Evolutionary conservation across 2,113 vertebrate species (phyloP).

Genomic region (Felis catus): F.catus_Fca126_mat1.0 CM031414.1:20967501-20968000

Average conservation of each 20-base stretch:
- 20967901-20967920: not conserved
- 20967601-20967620: not conserved
- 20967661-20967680: not conserved
- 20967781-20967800: not conserved
- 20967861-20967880: not conserved
- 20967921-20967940: not conserved
- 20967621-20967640: not conserved
- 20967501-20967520: not conserved
- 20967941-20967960: not conserved
- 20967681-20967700: not conserved
- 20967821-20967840: not conserved
- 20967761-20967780: not conserved
- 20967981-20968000: not conserved
- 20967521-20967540: not conserved
- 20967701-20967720: not conserved
- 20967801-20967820: not conserved
- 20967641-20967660: not conserved
- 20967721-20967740: not conserved
- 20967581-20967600: not conserved
- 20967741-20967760: not conserved
- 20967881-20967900: not conserved
- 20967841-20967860: accelerated
- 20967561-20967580: not conserved
- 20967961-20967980: not conserved
- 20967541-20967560: not conserved